phyloP scores from a whole-genome alignment of 2,797 vertebrate species.

The Oryzias dopingdopingensis region DNA sequence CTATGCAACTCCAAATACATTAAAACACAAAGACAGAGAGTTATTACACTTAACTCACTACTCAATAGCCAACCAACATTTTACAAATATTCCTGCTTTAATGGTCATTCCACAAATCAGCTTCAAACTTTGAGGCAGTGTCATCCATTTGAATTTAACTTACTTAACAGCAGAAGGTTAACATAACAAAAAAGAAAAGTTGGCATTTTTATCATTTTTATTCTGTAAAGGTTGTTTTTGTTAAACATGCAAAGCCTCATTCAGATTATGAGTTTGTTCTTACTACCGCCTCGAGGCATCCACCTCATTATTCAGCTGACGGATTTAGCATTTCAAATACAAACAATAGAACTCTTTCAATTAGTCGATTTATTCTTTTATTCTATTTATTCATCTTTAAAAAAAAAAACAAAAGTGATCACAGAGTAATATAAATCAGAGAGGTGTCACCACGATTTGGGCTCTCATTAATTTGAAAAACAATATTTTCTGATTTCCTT shows the following conservation, averaged over 20 bases:
- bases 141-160: neutral
- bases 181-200: neutral
- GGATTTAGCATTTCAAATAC: slow-evolving; percentile 48
- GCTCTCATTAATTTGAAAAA: slow-evolving; percentile 36
- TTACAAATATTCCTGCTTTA: too few species aligned
- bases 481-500: slow-evolving; percentile 20
- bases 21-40: neutral
- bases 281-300: slow-evolving; percentile 26
- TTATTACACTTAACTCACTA: neutral
- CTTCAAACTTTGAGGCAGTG: too few species aligned
- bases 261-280: slow-evolving; percentile 10
- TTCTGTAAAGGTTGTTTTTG: neutral
- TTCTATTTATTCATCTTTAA: slow-evolving; percentile 53
- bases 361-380: slow-evolving; percentile 13
- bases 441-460: slow-evolving; percentile 12
- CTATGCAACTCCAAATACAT: slow-evolving; percentile 13
- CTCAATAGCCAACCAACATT: too few species aligned
- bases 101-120: too few species aligned
- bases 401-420: slow-evolving; percentile 55
- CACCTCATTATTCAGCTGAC: slow-evolving; percentile 49
- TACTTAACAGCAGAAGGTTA: neutral
- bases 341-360: slow-evolving; percentile 47
- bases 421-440: slow-evolving; percentile 43
- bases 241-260: slow-evolving; percentile 1
- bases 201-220: neutral